Conservation (phyloP, 2,113 vertebrate genomes). For the Stegastes partitus region DNA sequence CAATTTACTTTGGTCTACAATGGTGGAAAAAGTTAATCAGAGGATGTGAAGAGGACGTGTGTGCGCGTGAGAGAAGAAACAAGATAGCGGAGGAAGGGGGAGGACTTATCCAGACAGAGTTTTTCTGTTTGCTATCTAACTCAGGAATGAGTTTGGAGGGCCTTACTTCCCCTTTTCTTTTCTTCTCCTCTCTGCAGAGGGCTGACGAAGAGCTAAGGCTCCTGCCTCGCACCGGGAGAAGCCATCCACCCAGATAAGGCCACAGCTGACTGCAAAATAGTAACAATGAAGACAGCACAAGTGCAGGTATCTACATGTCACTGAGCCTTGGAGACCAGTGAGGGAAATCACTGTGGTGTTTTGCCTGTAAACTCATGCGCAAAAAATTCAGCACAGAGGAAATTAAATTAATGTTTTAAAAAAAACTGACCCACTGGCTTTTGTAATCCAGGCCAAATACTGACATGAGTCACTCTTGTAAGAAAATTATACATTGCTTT, state of each 20-base stretch:
- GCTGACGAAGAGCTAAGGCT: constrained; percentile 64
- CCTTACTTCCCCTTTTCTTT: constrained; percentile 50
- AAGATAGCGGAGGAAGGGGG: constrained; percentile 27
- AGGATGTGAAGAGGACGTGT: constrained; percentile 5
- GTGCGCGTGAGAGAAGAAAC: constrained; percentile 24
- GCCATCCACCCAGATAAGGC: constrained; percentile 75
- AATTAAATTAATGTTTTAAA: constrained; percentile 4
- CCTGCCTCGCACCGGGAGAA: constrained; percentile 52
- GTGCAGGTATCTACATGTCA: constrained; percentile 76
- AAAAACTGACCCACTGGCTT: constrained; percentile 20
- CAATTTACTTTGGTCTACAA: constrained; percentile 73
- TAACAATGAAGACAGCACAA: constrained; percentile 68
- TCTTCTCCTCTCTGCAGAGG: constrained; percentile 35
- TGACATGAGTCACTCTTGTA: constrained; percentile 14
- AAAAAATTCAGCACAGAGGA: not conserved
- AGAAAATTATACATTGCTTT: constrained; percentile 42
- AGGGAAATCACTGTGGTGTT: not conserved
- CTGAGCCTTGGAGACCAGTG: constrained; percentile 8
- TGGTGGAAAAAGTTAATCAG: constrained; percentile 77
- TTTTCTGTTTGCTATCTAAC: constrained; percentile 67
- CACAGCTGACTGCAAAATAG: constrained; percentile 65
- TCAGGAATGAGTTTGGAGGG: constrained; percentile 73
- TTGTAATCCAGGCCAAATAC: constrained; percentile 14
- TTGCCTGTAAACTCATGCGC: not conserved
- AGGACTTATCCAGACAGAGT: constrained; percentile 33